phyloP scores from a whole-genome alignment of 2,797 vertebrate genomes.

The Cyclopterus lumpus region DNA sequence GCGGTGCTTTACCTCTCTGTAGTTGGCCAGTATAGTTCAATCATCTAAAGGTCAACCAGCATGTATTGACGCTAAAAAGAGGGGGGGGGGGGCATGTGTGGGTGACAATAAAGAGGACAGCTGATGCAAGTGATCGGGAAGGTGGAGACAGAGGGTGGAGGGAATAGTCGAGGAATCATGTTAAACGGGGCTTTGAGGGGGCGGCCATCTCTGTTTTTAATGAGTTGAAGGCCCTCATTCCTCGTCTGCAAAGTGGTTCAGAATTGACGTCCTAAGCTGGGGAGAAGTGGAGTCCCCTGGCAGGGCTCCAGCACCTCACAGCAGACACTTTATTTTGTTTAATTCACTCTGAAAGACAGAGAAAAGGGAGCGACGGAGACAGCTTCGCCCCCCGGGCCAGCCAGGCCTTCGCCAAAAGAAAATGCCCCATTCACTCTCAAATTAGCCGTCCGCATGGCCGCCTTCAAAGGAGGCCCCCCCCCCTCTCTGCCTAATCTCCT shows the following conservation, averaged over 20 bases:
- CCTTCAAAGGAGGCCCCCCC: conserved; percentile 69
- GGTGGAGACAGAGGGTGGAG: conserved; percentile 26
- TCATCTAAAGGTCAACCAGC: conserved; percentile 37
- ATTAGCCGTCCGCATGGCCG: conserved; percentile 69
- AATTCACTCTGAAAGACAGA: conserved; percentile 53
- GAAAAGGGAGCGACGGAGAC: conserved; percentile 33
- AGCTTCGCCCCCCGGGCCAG: conserved; percentile 50
- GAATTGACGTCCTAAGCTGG: conserved; percentile 48
- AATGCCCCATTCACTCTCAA: conserved; percentile 74
- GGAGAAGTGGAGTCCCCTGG: conserved; percentile 59
- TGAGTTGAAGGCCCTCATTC: conserved; percentile 60
- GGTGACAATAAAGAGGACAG: conserved; percentile 34
- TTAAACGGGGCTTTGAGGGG: conserved; percentile 43
- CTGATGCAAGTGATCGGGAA: conserved; percentile 19
- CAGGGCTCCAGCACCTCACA: conserved; percentile 57
- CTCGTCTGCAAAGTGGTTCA: conserved; percentile 52
- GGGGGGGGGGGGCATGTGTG: conserved; percentile 37
- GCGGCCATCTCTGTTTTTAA: conserved; percentile 48
- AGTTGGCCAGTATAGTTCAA: background rate
- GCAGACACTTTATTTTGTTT: conserved; percentile 50
- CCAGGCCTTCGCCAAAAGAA: conserved; percentile 64
- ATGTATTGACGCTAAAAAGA: conserved; percentile 24
- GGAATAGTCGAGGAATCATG: conserved; percentile 28
- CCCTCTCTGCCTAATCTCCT: conserved; percentile 69
- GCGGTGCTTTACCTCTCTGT: conserved; percentile 11